Evolutionary conservation across 2,113 vertebrate genomes (phyloP).

Genomic region (Gnathonemus longibarbis): DNA sequence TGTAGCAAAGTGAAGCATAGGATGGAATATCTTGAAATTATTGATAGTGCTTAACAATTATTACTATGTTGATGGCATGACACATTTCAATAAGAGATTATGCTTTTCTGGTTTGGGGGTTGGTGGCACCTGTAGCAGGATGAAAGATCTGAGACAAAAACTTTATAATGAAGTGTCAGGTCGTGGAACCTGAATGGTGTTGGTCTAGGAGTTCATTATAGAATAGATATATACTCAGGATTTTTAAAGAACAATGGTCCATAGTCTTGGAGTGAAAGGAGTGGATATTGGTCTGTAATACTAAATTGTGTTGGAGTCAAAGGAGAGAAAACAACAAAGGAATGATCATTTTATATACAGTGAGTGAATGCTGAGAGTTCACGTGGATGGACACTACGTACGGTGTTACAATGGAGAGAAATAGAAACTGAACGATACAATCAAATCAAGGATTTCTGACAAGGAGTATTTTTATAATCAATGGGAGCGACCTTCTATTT

Average conservation of each 20-base stretch:
- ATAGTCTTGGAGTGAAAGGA: neutral
- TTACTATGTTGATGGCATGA: neutral
- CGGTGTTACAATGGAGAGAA: neutral
- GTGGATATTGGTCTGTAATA: neutral
- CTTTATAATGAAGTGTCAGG: neutral
- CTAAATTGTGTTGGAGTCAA: neutral
- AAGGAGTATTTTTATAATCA: neutral
- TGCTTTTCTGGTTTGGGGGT: neutral
- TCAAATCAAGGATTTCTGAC: neutral
- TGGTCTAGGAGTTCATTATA: neutral
- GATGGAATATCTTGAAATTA: neutral
- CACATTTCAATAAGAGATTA: neutral
- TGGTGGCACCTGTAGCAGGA: neutral
- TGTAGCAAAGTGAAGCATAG: neutral
- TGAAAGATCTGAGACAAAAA: neutral
- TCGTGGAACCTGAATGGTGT: neutral
- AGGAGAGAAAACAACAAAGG: neutral
- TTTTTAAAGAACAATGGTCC: neutral
- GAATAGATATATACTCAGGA: neutral
- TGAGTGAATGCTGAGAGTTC: neutral
- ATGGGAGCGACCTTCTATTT: neutral
- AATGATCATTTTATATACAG: neutral
- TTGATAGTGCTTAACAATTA: neutral
- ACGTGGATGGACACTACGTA: neutral
- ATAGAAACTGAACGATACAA: neutral